Base-by-base conservation (phyloP, 2,797 vertebrate genomes). In the Poeciliopsis gracilis region DNA sequence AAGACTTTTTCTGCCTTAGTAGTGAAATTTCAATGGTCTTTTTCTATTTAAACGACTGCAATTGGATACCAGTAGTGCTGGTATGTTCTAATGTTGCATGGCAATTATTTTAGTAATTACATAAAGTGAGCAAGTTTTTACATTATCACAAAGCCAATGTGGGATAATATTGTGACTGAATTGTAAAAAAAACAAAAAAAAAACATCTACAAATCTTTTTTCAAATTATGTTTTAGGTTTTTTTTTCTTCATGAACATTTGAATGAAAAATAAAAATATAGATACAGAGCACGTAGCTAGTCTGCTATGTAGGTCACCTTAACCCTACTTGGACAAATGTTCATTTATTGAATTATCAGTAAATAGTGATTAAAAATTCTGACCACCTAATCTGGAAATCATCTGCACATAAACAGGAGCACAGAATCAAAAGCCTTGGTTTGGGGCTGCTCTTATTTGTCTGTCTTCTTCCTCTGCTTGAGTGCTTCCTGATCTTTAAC, bases 401-500 rank as follows among this genome's bases (percentile, higher is more conserved):
- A 12, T 11, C 20, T 18, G 13, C 41, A 51, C 61, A 78, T 28
- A 16, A 63, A 49, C 9, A 49, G 7, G 36, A 76, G 30, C 20
- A 38, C 45, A 38, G 28, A 36, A 76, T n/a, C 43, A n/a, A 49
- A 49, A 51, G 36, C 18, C 23, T 77, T n/a, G 33, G 6, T 38
- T 46, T 38, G 43, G 5, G 25, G 25, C 5, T 45, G 38, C n/a
- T 70, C 5, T 57, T 49, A 23, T 80, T 45, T 9, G 43, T 45
- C 45, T 53, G 83, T 67, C 84, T 80, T 57, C 53, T 53, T 76
- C n/a, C 12, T 30, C 30, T 10, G 43, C 59, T 49, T 33, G 1
- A 25, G 13, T 47, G 46, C 72, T 59, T 77, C 74, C 66, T 66
- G 71, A 83, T 80, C 59, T 38, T 67, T 57, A 41, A 41, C 45